Base-by-base conservation (phyloP, 2,888 invertebrate species). In the Tenthredo notha region DNA sequence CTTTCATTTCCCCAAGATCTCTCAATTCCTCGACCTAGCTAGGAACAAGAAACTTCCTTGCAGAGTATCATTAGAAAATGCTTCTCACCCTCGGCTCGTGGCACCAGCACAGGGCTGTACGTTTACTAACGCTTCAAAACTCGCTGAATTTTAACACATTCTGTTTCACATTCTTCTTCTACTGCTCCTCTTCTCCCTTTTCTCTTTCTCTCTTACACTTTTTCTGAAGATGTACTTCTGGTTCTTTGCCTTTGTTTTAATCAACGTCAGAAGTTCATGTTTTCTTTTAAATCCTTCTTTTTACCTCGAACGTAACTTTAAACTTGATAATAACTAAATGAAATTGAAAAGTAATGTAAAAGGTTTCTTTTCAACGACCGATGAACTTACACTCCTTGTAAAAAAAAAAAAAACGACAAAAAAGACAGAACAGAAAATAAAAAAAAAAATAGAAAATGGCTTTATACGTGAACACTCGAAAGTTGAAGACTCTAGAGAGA, bases 51-150 rank as follows among this genome's bases (percentile, higher is more conserved):
- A 18, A 40, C 40, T 40, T 47, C n/a, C 21, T 43, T 43, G 25
- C 43, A 74, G 74, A 43, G 40, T 74, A 43, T 74, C 43, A 74
- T 74, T 74, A 74, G 40, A 74, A 74, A 74, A 74, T 43, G 74
- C 74, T 74, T 74, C 74, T 47, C 74, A 43, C 74, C 74, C 54
- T 54, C 54, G 54, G 43, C 74, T 40, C n/a, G 72, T 2, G 40
- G n/a, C 15, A 65, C 9, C 29, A 29, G 29, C 5, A 18, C 54
- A 25, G 74, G 21, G 47, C 15, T 74, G 43, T 47, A 25, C 74
- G n/a, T 7, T 74, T 29, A 43, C 74, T 74, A 25, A 40, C 40
- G 74, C 74, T 7, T 47, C 43, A 43, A 74, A 74, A 74, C 74
- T 74, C 74, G 6, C 67, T 40, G 40, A 40, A 74, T 43, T 74